phyloP scores from a whole-genome alignment of 2,113 vertebrate genomes.

The Notechis scutatus region DNA sequence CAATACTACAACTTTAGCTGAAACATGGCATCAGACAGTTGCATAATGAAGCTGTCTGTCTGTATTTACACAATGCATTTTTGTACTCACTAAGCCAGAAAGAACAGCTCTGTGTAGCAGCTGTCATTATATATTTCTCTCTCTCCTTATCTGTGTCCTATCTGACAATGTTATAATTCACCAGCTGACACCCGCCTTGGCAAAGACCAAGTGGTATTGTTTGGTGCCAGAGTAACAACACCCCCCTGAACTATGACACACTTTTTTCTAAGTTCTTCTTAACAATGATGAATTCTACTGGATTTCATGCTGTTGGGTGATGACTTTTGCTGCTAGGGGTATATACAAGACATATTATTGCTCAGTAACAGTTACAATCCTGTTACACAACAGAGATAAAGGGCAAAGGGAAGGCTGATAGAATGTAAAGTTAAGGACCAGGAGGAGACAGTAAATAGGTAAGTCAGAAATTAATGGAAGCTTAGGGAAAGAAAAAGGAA shows the following conservation, averaged over 20 bases:
- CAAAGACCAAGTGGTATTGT: constrained; percentile 60
- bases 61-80: constrained; percentile 78
- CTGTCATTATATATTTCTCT: constrained; percentile 76
- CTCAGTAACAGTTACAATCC: constrained; percentile 41
- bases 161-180: constrained; percentile 79
- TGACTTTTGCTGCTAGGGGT: constrained; percentile 13
- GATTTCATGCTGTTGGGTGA: constrained; percentile 37
- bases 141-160: constrained; percentile 75
- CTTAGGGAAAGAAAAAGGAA: constrained; percentile 24
- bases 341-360: constrained; percentile 10
- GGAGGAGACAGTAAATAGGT: constrained; percentile 12
- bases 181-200: constrained; percentile 79
- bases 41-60: constrained; percentile 81
- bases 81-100: constrained; percentile 77
- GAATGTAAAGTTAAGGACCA: constrained; percentile 28
- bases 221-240: constrained; percentile 68
- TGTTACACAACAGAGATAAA: constrained; percentile 28
- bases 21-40: constrained; percentile 70
- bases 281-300: constrained; percentile 61
- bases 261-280: constrained; percentile 66
- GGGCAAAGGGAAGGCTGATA: constrained; percentile 42
- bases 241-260: constrained; percentile 72
- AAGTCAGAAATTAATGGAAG: constrained; percentile 36
- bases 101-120: constrained; percentile 80
- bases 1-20: constrained; percentile 66